Evolutionary conservation across 2,888 invertebrate species (phyloP).

Genomic region (Drosophila testacea): DNA sequence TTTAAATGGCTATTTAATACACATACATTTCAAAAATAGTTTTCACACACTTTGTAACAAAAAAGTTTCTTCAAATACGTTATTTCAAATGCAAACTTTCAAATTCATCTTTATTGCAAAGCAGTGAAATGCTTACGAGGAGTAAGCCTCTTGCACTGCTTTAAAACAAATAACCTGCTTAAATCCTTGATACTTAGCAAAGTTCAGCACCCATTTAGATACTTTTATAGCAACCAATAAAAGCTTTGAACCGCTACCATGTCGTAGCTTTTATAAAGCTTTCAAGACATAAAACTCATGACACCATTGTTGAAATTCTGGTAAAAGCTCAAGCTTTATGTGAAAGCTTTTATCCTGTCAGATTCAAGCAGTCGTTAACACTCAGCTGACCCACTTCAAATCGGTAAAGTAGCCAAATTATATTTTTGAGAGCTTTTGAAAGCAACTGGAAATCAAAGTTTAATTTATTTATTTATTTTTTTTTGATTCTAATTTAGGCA

Average conservation of each 20-base stretch:
- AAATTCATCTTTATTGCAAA: neutral
- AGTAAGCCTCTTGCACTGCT: slow-evolving; percentile 34
- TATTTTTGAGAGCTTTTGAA: slow-evolving; percentile 28
- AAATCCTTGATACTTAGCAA: neutral
- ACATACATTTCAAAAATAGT: neutral
- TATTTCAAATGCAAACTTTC: neutral
- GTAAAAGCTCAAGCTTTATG: neutral
- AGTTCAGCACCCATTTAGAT: neutral
- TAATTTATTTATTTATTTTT: neutral
- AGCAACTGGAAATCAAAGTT: slow-evolving; percentile 12
- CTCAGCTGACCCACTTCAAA: slow-evolving; percentile 55
- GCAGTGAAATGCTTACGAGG: neutral
- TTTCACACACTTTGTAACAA: neutral
- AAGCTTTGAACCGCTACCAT: slow-evolving; percentile 13
- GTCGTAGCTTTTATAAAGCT: slow-evolving; percentile 19
- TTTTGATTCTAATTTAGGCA: neutral
- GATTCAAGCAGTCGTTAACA: slow-evolving; percentile 5
- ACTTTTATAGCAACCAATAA: slow-evolving; percentile 3
- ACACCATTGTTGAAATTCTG: neutral
- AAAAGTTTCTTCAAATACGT: neutral
- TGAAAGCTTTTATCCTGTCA: neutral
- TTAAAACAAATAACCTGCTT: slow-evolving; percentile 32
- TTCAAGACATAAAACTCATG: neutral
- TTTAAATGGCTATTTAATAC: no score
- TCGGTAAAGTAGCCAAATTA: slow-evolving; percentile 35